phyloP scores from a whole-genome alignment of 2,888 invertebrate genomes.

The Luperina nickerlii region DNA sequence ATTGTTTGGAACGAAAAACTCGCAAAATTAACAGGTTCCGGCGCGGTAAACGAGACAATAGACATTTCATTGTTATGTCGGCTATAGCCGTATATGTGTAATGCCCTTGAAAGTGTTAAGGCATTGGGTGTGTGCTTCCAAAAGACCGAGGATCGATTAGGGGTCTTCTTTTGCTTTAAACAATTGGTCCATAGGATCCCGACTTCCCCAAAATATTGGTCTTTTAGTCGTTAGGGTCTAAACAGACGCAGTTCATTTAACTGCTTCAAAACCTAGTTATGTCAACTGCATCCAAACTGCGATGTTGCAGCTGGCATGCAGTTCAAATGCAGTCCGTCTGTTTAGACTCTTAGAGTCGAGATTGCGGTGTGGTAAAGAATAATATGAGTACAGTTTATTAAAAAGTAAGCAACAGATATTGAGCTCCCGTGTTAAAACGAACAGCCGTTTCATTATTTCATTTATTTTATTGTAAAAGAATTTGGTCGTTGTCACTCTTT shows the following conservation, averaged over 20 bases:
- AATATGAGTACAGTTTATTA: constrained; percentile 21
- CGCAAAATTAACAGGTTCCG: neutral
- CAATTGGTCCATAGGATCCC: neutral
- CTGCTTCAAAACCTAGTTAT: no score
- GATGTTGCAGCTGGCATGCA: no score
- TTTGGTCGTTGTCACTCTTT: neutral
- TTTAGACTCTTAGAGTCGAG: neutral
- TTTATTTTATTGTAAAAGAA: neutral
- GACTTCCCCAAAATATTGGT: neutral
- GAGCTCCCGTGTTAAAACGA: neutral
- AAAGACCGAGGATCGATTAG: neutral
- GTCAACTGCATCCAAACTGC: no score
- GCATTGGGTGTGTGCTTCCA: neutral
- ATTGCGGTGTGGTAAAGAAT: neutral
- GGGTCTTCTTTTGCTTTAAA: neutral
- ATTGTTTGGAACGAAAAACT: constrained; percentile 15
- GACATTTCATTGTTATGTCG: no score
- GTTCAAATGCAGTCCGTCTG: no score
- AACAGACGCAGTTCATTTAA: no score
- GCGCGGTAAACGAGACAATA: no score
- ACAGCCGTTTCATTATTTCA: neutral
- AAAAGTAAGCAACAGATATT: neutral
- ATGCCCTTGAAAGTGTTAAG: no score
- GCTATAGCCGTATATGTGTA: no score
- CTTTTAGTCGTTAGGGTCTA: neutral